phyloP scores from a whole-genome alignment of 2,888 invertebrate genomes.

The Brachyptera risi region DNA sequence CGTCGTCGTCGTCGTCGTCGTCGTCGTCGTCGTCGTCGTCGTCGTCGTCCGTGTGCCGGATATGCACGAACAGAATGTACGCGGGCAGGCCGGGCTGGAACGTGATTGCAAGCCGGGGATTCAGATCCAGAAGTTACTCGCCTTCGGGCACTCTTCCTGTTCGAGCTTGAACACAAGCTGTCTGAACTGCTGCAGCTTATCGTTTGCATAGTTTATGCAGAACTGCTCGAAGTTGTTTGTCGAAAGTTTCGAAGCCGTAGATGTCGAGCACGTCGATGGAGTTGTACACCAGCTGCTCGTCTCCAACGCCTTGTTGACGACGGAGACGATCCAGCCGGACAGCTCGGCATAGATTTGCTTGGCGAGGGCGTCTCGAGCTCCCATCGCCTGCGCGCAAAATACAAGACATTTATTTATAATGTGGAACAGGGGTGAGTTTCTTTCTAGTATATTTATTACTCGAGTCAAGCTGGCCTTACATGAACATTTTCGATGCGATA shows the following conservation, averaged over 20 bases:
- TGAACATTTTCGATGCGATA: too few species aligned
- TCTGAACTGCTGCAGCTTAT: constrained; percentile 97
- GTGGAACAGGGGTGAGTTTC: too few species aligned
- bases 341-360: constrained; percentile 91
- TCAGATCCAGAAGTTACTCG: too few species aligned
- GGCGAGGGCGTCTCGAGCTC: constrained; percentile 89
- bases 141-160: constrained; percentile 96
- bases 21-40: too few species aligned
- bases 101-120: too few species aligned
- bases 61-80: too few species aligned
- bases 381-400: constrained; percentile 63
- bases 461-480: too few species aligned
- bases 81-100: too few species aligned
- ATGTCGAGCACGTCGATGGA: constrained; percentile 98
- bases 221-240: constrained; percentile 97
- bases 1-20: too few species aligned
- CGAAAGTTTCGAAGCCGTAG: constrained; percentile 94
- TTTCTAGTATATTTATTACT: too few species aligned
- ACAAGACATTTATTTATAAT: too few species aligned
- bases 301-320: constrained; percentile 82
- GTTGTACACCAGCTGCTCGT: constrained; percentile 60
- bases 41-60: too few species aligned
- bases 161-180: constrained; percentile 97
- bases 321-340: constrained; percentile 89
- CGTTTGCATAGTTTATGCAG: constrained; percentile 99